Percentiles rank a stretch among this genome's conserved stretches.
Conservation (phyloP, 2,888 invertebrate species). For the Lasioglossum figueresi region DNA sequence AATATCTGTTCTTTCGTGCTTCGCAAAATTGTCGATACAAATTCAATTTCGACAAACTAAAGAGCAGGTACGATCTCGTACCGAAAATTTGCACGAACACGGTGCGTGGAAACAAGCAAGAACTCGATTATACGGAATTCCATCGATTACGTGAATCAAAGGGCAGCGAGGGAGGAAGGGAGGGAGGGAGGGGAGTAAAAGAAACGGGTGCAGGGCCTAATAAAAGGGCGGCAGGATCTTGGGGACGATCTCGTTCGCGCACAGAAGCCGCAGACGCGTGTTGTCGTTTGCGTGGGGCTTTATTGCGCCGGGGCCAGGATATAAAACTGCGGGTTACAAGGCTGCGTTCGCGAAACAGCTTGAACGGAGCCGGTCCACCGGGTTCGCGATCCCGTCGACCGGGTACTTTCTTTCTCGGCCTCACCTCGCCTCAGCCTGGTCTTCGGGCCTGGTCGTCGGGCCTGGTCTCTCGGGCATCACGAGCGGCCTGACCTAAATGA, state of each 20-base stretch:
- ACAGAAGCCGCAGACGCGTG: constrained; percentile 68
- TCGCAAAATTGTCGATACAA: no score
- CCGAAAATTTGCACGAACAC: neutral
- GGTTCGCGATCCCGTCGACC: constrained; percentile 58
- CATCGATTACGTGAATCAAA: neutral
- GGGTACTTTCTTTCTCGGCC: constrained; percentile 60
- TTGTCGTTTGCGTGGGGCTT: constrained; percentile 58
- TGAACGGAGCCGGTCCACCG: constrained; percentile 66
- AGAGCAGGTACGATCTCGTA: neutral
- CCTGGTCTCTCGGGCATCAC: constrained; percentile 49
- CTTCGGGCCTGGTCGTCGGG: neutral
- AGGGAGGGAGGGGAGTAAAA: neutral
- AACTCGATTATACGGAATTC: neutral
- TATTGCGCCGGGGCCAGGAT: constrained; percentile 70
- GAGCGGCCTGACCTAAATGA: constrained; percentile 68
- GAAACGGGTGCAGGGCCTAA: constrained; percentile 34
- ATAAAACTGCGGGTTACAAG: constrained; percentile 72
- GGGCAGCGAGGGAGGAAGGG: neutral
- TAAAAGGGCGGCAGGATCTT: constrained; percentile 44
- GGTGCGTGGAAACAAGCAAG: neutral
- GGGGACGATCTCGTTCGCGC: constrained; percentile 39
- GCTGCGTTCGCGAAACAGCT: constrained; percentile 66
- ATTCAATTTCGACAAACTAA: no score
- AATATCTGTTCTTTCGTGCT: no score
- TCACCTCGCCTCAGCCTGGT: constrained; percentile 19